Percentiles rank a stretch among this genome's conserved stretches.
phyloP scores from a whole-genome alignment of 2,113 vertebrate species.

The Etheostoma spectabile region DNA sequence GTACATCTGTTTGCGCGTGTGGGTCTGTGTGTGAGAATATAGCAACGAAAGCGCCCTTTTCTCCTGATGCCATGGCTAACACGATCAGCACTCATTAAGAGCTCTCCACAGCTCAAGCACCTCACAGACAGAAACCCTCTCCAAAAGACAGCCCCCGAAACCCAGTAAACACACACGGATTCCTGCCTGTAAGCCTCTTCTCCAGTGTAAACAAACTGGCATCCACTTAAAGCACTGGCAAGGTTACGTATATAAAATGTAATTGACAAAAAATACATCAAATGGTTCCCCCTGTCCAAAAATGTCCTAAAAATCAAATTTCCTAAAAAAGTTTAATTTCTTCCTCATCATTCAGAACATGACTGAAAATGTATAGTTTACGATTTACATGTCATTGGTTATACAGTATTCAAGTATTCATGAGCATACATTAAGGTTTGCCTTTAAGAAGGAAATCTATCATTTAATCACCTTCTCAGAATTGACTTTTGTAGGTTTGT shows the following conservation, averaged over 20 bases:
- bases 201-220: slow-evolving; percentile 69
- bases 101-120: slow-evolving; percentile 67
- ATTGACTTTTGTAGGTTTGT: not conserved
- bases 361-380: not conserved
- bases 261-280: slow-evolving; percentile 40
- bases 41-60: slow-evolving; percentile 36
- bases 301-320: slow-evolving; percentile 15
- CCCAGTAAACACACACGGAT: slow-evolving; percentile 61
- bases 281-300: slow-evolving; percentile 12
- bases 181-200: slow-evolving; percentile 51
- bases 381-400: not conserved
- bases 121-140: slow-evolving; percentile 65
- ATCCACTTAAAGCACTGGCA: slow-evolving; percentile 61
- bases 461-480: not conserved
- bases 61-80: slow-evolving; percentile 61
- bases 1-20: not conserved
- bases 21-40: slow-evolving; percentile 22
- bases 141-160: slow-evolving; percentile 64
- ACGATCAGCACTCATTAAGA: slow-evolving; percentile 75
- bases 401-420: not conserved
- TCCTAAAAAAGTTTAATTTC: slow-evolving; percentile 21
- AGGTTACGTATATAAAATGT: slow-evolving; percentile 42
- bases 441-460: not conserved
- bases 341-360: not conserved
- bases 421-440: not conserved